Evolutionary conservation across 2,113 vertebrate genomes (phyloP), one percentile per base, ranked within the genome.

Genomic region (Numenius arquata): DNA sequence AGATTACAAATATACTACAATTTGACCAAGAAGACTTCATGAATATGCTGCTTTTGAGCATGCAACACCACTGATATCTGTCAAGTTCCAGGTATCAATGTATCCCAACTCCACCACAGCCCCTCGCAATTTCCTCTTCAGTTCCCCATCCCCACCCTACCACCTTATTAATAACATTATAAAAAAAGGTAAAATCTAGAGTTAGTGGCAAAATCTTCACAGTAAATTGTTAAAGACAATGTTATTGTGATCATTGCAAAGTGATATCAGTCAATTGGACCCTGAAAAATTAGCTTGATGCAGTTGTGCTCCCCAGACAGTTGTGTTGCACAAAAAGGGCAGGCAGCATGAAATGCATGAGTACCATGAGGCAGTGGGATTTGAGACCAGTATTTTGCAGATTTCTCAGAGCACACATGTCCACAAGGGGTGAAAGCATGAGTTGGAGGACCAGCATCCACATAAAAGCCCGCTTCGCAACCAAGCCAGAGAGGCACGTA

Each of bases 401-500:
- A 99, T 85, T 99, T 99, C 97, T 99, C 99, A 0, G 99, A 99
- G 97, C 99, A 99, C 88, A 99, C 99, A 8, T 99, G 99, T 96
- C 99, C 99, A 3, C 99, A 99, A 4, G 99, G 99, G 61, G 99
- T 98, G 41, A 99, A 99, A 75, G 99, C 99, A 1, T 99, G 98
- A 0, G 99, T 99, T 26, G 99, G 99, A 0, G 99, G 99, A 3
- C 99, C 99, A 1, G 99, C 99, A 38, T 99, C 99, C 92, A 99
- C 99, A 2, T 99, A 99, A 94, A 99, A 99, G 5, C 99, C 99
- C 0, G 99, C 98, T 97, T 99, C 99, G 1, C 99, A 99, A 71
- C 99, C 99, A 4, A 99, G 98, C 99, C 99, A 99, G 45, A 99
- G 98, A 4, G 99, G 99, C 56, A 99, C 99, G 1, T 99, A 99